Conservation (phyloP, 2,888 invertebrate species). For the Standfussiana lucernea region DNA sequence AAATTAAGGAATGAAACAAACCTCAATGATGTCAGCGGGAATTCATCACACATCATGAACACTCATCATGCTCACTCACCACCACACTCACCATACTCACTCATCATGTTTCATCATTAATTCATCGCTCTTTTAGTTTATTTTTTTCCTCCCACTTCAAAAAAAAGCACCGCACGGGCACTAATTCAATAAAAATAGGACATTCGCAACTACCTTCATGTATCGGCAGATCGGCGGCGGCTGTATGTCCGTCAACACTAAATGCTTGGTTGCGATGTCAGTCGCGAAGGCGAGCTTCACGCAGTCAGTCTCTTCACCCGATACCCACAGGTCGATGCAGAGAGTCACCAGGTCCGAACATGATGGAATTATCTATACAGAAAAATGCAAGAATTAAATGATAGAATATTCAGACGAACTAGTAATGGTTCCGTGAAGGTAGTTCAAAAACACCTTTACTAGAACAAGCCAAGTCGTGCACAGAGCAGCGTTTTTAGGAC, state of each 20-base stretch:
- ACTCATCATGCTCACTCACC: no score
- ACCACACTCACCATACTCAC: no score
- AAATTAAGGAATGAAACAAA: no score
- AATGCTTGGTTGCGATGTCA: slow-evolving; percentile 96
- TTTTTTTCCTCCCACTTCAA: no score
- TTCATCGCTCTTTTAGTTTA: no score
- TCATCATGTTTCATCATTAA: no score
- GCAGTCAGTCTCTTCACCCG: slow-evolving; percentile 96
- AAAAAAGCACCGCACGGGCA: neutral
- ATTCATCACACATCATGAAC: no score
- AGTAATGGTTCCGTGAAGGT: neutral
- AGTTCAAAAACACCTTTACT: neutral
- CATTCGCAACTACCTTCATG: slow-evolving; percentile 92
- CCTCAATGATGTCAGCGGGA: no score
- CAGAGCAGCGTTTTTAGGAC: neutral
- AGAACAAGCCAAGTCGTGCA: neutral
- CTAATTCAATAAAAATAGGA: neutral
- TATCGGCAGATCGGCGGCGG: slow-evolving; percentile 97
- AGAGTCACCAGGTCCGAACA: slow-evolving; percentile 96
- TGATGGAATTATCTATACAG: slow-evolving; percentile 93
- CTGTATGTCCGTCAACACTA: slow-evolving; percentile 96
- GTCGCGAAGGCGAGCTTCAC: slow-evolving; percentile 95
- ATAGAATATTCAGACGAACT: neutral
- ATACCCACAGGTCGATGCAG: slow-evolving; percentile 97
- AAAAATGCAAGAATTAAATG: neutral